These are phyloP conservation scores for Gandaritis pyraliata DNA, from an alignment of 2,888 invertebrate genomes.

Conservation along the genomic window DNA sequence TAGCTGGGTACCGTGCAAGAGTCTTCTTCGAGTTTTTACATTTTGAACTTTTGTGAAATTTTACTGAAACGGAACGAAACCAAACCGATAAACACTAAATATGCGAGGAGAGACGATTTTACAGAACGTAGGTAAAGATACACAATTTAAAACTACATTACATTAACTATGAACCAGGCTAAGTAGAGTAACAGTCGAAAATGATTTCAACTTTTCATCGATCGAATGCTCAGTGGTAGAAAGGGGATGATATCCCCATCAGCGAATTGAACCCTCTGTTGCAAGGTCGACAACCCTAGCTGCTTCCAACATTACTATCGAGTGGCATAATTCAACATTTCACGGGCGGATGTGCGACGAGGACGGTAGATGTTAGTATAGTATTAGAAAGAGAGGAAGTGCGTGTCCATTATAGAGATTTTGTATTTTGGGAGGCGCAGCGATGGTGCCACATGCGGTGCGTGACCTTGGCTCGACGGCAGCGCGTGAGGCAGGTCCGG, in stretches of 20 bases:
- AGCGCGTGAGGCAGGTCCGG: conserved; percentile 81
- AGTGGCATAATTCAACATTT: conserved; percentile 63
- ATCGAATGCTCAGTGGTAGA: conserved; percentile 30
- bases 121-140: neutral
- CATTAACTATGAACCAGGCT: conserved; percentile 10
- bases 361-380: conserved; percentile 47
- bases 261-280: conserved; percentile 40
- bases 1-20: neutral
- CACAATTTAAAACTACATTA: neutral
- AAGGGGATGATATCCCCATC: conserved; percentile 42
- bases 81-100: too few species aligned
- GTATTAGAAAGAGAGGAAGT: conserved; percentile 57
- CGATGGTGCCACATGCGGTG: conserved; percentile 68
- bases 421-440: conserved; percentile 75
- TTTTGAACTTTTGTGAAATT: too few species aligned
- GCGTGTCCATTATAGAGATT: conserved; percentile 66
- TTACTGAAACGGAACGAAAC: too few species aligned
- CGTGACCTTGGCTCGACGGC: conserved; percentile 72
- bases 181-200: conserved; percentile 18
- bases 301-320: conserved; percentile 60
- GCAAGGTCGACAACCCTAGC: conserved; percentile 55
- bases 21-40: neutral
- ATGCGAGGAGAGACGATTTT: neutral
- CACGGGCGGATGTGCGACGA: conserved; percentile 59
- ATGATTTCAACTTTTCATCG: conserved; percentile 32